phyloP scores from a whole-genome alignment of 23 tunicate species.

The Clavelina lepadiformis region DNA sequence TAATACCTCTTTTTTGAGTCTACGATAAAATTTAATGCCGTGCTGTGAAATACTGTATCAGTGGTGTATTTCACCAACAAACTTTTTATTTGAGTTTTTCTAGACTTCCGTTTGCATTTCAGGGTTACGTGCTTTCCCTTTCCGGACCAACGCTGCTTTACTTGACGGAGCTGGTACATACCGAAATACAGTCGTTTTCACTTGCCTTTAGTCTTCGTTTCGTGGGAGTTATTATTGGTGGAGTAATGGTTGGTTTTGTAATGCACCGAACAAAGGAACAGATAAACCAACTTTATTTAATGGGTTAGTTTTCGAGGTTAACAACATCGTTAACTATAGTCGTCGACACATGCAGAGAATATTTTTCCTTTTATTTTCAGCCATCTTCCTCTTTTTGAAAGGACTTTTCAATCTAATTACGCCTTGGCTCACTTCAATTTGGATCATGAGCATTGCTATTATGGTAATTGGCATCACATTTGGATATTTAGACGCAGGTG shows the following conservation, averaged over 20 bases:
- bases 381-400: background rate
- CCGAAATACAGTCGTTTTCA: background rate
- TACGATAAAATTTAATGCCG: too few species aligned
- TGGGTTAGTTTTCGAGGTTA: background rate
- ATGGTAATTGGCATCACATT: conserved; percentile 29
- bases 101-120: too few species aligned
- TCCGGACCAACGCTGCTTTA: conserved; percentile 2
- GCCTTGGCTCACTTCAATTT: conserved; percentile 25
- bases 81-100: too few species aligned
- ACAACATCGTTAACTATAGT: too few species aligned
- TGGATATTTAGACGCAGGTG: conserved; percentile 55
- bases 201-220: background rate
- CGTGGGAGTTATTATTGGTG: background rate
- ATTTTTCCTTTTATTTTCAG: too few species aligned
- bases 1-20: too few species aligned
- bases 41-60: too few species aligned
- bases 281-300: background rate
- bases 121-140: conserved; percentile 8
- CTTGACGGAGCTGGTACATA: background rate
- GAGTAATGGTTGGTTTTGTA: conserved; percentile 2
- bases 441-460: conserved; percentile 14
- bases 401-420: background rate
- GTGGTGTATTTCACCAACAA: too few species aligned
- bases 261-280: background rate
- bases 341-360: too few species aligned